Evolutionary conservation across 2,113 vertebrate species (phyloP).

Genomic region (Hypomesus transpacificus): DNA sequence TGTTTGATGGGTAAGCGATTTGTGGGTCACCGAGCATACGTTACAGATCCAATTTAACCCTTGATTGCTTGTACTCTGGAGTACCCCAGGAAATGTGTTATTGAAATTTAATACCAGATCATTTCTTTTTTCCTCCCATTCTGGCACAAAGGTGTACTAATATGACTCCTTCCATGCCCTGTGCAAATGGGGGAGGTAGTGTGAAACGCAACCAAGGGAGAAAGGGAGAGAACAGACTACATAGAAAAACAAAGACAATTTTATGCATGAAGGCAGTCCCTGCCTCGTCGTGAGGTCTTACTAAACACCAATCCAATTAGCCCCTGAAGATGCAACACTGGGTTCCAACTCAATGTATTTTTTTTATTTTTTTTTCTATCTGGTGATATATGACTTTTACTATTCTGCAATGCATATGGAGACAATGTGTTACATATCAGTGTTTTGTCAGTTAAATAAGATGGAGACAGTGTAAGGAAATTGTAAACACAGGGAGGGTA

Average conservation of each 20-base stretch:
- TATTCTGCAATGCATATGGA: conserved; percentile 43
- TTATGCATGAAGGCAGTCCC: conserved; percentile 68
- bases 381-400: conserved; percentile 62
- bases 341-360: conserved; percentile 62
- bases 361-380: conserved; percentile 37
- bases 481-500: conserved; percentile 28
- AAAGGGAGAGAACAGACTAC: conserved; percentile 49
- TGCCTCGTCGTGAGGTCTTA: conserved; percentile 70
- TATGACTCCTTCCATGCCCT: conserved; percentile 63
- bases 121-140: conserved; percentile 73
- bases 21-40: conserved; percentile 94
- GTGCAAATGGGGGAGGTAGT: conserved; percentile 56
- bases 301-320: conserved; percentile 79
- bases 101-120: conserved; percentile 85
- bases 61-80: conserved; percentile 90
- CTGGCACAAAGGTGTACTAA: conserved; percentile 72
- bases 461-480: conserved; percentile 31
- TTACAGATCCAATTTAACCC: conserved; percentile 99
- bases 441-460: conserved; percentile 29
- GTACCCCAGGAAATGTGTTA: conserved; percentile 80
- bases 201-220: conserved; percentile 50
- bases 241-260: conserved; percentile 71
- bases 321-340: conserved; percentile 60
- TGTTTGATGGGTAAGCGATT: conserved; percentile 97
- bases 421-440: conserved; percentile 35